phyloP scores from a whole-genome alignment of 1,140 invertebrate species.

The Lucilia sericata region DNA sequence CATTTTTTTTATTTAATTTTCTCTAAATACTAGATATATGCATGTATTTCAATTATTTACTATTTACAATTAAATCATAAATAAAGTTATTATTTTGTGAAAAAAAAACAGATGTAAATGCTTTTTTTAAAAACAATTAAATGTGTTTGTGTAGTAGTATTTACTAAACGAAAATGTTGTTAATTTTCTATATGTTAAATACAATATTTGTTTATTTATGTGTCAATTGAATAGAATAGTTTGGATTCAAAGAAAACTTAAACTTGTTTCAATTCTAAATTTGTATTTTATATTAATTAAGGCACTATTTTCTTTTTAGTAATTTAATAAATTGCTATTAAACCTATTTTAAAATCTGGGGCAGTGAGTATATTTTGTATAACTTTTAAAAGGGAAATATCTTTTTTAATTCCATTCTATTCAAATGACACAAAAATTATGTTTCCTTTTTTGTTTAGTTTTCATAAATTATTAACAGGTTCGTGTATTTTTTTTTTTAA shows the following conservation, averaged over 20 bases:
- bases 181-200: too few species aligned
- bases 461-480: background rate
- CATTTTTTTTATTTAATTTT: background rate
- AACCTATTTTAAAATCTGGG: too few species aligned
- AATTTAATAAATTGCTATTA: too few species aligned
- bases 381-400: too few species aligned
- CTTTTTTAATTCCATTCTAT: background rate
- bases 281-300: too few species aligned
- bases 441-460: background rate
- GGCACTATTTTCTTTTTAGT: too few species aligned
- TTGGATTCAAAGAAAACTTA: too few species aligned
- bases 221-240: too few species aligned
- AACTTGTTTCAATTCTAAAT: too few species aligned
- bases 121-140: background rate
- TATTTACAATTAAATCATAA: background rate
- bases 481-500: conserved; percentile 1
- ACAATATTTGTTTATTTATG: too few species aligned
- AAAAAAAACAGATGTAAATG: background rate
- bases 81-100: background rate
- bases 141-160: background rate
- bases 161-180: too few species aligned
- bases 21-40: background rate
- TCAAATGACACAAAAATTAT: background rate
- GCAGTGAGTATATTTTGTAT: too few species aligned
- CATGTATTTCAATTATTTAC: background rate